Evolutionary conservation across 23 tunicate species (phyloP), one percentile per base, ranked within the genome.

Genomic region (Ciona savignyi): DNA sequence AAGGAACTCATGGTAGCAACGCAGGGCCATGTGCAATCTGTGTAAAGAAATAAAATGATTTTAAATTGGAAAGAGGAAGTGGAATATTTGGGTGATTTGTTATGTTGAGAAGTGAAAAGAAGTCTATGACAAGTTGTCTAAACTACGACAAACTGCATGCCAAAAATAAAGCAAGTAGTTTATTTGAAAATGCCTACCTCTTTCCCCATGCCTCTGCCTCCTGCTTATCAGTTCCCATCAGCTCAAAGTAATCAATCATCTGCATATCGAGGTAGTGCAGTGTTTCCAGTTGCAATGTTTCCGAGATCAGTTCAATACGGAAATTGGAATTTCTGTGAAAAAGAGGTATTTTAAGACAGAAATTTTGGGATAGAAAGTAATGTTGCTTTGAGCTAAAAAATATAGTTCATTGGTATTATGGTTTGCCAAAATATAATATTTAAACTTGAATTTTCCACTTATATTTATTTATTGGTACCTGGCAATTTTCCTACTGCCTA

Each of bases 1-100:
- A 0, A 91, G 86, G 71, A 91, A 91, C 77, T 91, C 97, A 29
- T 80, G 76, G 67, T 91, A 91, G 76, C 97, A 85, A 48, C 77
- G 63, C 77, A 91, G 67, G 22, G 97, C 91, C 26, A 80, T 60
- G 62, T 91, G 97, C 83, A 91, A 71, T 48, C 97, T 91, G 71
- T 9, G 56, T 42, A 42, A 42, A 42, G n/a, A n/a, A n/a, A n/a
- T n/a, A n/a, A n/a, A n/a, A n/a, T n/a, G n/a, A n/a, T n/a, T n/a
- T n/a, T n/a, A n/a, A n/a, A n/a, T n/a, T n/a, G n/a, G n/a, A n/a
- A n/a, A n/a, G n/a, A n/a, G n/a, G n/a, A n/a, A n/a, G n/a, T n/a
- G n/a, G n/a, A n/a, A n/a, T n/a, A n/a, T n/a, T n/a, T n/a, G n/a
- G n/a, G n/a, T n/a, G n/a, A n/a, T n/a, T n/a, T n/a, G n/a, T n/a